A percentile compares a stretch with the other conserved stretches of the same genome.
These are phyloP conservation scores for Nicator chloris DNA, from an alignment of 2,113 vertebrate species.

Conservation along the genomic window DNA sequence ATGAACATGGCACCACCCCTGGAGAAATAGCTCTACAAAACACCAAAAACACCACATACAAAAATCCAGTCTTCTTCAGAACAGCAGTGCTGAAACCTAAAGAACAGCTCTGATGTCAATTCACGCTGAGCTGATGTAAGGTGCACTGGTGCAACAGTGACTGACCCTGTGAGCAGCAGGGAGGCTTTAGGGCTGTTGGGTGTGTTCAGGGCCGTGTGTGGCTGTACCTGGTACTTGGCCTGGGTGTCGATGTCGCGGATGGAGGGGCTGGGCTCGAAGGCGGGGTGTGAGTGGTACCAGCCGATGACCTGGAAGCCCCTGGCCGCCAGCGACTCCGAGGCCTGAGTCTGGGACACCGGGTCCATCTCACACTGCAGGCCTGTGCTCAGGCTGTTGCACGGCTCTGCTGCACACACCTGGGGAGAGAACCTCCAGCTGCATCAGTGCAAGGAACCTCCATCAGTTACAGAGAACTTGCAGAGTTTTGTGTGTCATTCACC, in stretches of 20 bases:
- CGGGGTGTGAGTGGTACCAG: slow-evolving; percentile 98
- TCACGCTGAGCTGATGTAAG: not conserved
- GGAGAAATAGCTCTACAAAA: slow-evolving; percentile 92
- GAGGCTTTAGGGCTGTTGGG: too few species aligned
- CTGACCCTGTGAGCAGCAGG: too few species aligned
- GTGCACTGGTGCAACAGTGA: not conserved
- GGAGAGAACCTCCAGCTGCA: not conserved
- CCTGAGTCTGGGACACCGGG: slow-evolving; percentile 92
- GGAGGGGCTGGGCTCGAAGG: slow-evolving; percentile 94
- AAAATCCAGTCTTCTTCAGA: not conserved
- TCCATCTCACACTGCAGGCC: slow-evolving; percentile 99
- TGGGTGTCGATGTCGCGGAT: slow-evolving; percentile 95
- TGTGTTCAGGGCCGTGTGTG: too few species aligned
- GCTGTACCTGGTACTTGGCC: slow-evolving; percentile 91
- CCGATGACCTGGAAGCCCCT: slow-evolving; percentile 87
- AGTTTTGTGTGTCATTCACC: not conserved
- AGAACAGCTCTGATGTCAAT: rapidly evolving
- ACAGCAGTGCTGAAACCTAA: not conserved
- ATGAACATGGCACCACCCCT: slow-evolving; percentile 95
- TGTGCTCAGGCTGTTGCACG: slow-evolving; percentile 94
- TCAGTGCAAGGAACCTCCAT: not conserved
- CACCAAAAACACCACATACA: not conserved
- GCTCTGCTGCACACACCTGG: slow-evolving; percentile 90
- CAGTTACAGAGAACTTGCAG: not conserved
- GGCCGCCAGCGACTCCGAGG: slow-evolving; percentile 84